phyloP scores from a whole-genome alignment of 2,113 vertebrate genomes.

The Aegithalos caudatus region DNA sequence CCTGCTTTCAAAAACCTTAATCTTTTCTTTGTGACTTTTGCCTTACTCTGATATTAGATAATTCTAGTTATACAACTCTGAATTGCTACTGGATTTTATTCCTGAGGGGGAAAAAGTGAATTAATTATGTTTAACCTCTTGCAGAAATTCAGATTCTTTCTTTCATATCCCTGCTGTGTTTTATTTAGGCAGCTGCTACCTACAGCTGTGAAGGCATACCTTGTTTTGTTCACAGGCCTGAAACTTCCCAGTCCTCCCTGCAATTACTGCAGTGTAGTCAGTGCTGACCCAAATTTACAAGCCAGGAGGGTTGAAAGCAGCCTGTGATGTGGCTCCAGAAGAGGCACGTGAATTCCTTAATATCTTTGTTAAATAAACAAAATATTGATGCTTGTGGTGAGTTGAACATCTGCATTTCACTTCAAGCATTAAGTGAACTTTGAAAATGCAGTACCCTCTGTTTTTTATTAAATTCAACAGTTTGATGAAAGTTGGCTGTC shows the following conservation, averaged over 20 bases:
- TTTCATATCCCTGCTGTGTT: background rate
- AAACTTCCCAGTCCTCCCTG: background rate
- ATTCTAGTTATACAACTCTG: background rate
- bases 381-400: background rate
- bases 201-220: background rate
- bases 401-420: background rate
- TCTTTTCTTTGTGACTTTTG: background rate
- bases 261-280: background rate
- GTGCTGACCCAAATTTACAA: background rate
- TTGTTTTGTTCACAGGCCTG: background rate
- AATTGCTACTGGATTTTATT: background rate
- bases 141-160: background rate
- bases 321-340: fast-evolving
- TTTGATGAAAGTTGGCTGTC: background rate
- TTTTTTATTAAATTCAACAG: background rate
- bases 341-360: background rate
- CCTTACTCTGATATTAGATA: background rate
- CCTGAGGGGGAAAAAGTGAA: background rate
- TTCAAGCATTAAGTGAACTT: background rate
- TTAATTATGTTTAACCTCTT: background rate
- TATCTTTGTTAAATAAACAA: conserved; percentile 6
- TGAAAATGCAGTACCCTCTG: background rate
- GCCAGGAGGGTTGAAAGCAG: background rate
- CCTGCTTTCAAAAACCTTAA: background rate
- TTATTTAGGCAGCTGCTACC: background rate